Evolutionary conservation across 1,140 invertebrate genomes (phyloP).

Genomic region (Sycophaga agraensis): DNA sequence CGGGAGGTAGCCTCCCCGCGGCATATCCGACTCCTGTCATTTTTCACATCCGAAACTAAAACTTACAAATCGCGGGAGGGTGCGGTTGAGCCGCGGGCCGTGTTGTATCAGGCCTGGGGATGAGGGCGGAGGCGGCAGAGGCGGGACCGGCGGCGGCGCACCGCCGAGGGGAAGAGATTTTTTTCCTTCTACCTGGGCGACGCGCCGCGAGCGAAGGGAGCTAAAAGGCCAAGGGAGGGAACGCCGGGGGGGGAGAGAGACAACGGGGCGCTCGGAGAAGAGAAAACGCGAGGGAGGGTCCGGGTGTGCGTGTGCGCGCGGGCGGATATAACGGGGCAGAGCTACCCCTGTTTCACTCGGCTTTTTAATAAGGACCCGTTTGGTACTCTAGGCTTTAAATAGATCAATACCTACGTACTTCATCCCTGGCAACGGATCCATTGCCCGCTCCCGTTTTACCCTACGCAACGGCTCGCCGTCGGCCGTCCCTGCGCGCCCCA

Average conservation of each 20-base stretch:
- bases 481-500: slow-evolving; percentile 1
- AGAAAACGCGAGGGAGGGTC: slow-evolving; percentile 9
- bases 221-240: background rate
- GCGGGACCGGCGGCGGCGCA: background rate
- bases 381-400: slow-evolving; percentile 59
- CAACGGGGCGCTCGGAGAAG: slow-evolving; percentile 13
- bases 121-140: no score
- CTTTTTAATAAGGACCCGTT: slow-evolving; percentile 60
- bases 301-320: slow-evolving; percentile 16
- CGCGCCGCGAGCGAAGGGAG: background rate
- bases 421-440: slow-evolving; percentile 53
- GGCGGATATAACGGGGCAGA: slow-evolving; percentile 14
- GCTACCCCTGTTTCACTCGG: slow-evolving; percentile 54
- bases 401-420: slow-evolving; percentile 58
- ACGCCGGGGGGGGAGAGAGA: background rate
- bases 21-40: no score
- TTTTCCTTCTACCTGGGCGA: slow-evolving; percentile 10
- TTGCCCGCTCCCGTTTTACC: slow-evolving; percentile 33
- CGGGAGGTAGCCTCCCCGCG: no score
- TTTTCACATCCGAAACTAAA: background rate
- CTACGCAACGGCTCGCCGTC: slow-evolving; percentile 39
- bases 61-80: slow-evolving; percentile 2
- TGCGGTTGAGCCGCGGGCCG: background rate
- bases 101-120: background rate
- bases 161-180: background rate